Evolutionary conservation across 1,140 invertebrate genomes (phyloP).

Genomic region (Ceratina australensis): DNA sequence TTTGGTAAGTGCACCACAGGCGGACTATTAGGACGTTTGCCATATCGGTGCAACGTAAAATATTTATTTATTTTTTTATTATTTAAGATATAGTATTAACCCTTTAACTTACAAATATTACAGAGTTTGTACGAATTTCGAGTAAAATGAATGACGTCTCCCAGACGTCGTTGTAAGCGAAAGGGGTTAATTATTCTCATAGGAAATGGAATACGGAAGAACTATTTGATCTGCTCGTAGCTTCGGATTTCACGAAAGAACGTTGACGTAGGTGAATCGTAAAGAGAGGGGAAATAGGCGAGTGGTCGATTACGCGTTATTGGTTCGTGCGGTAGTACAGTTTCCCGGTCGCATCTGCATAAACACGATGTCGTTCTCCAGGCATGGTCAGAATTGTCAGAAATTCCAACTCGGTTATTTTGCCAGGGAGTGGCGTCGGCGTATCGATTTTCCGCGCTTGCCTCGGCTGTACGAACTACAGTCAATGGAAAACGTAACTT

Average conservation of each 20-base stretch:
- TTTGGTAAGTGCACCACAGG: no score
- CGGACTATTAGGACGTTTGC: no score
- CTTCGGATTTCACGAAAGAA: background rate
- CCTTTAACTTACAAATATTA: no score
- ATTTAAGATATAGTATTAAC: no score
- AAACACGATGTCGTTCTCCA: slow-evolving; percentile 50
- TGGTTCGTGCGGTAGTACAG: background rate
- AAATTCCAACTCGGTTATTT: slow-evolving; percentile 58
- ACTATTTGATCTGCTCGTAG: no score
- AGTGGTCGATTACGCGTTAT: slow-evolving; percentile 43
- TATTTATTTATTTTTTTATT: no score
- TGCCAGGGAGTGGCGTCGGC: slow-evolving; percentile 59
- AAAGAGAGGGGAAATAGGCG: background rate
- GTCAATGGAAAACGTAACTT: slow-evolving; percentile 51
- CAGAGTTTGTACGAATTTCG: no score
- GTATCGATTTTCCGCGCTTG: slow-evolving; percentile 55
- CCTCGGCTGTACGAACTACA: slow-evolving; percentile 26
- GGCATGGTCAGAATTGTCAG: slow-evolving; percentile 44
- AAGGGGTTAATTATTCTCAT: no score
- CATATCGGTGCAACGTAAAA: no score
- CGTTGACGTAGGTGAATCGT: background rate
- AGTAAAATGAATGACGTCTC: no score
- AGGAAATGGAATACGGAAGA: no score
- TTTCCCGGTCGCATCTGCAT: slow-evolving; percentile 40
- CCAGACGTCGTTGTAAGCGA: no score